Base-by-base conservation (phyloP, 2,113 vertebrate species). In the Ammodytes dubius region DNA sequence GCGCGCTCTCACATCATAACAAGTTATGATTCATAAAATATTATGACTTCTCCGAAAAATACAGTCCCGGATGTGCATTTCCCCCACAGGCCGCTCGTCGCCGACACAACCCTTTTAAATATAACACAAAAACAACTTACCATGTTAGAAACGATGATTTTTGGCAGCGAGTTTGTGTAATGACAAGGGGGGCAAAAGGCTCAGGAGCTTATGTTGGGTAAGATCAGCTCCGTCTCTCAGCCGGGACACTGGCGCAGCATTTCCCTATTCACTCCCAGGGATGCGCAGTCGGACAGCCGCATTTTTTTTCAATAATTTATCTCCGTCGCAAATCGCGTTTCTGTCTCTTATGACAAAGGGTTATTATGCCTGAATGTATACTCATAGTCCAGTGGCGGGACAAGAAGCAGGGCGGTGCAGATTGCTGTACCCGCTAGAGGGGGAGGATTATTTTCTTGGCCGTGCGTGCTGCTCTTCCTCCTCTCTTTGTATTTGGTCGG, bases 1-100 rank as follows among this genome's bases (percentile, higher is more conserved):
- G 92, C 93, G 93, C 91, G 92, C 93, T 82, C 91, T 89, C 92
- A 91, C 91, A 94, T 95, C 94, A 95, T 95, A 95, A 94, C 92
- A 94, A 93, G 92, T 95, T 95, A 95, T 95, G 94, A 95, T 95
- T 95, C 94, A 95, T 95, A 95, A 95, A 93, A 94, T 91, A 88
- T 87, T 92, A 93, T 90, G 90, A 93, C 77, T 84, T 45, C 76
- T 57, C 59, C 58, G 54, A 68, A 86, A 87, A 88, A 86, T 39
- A 79, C 70, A 76, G 70, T 87, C 89, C 87, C 86, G 91, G 90
- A 92, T 91, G 83, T 85, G 75, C 85, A 77, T 88, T 88, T 89
- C 84, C 66, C 46, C 73, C 63, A 39, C 86, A 81, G 82, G 70
- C 89, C 89, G 79, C 85, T 50, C 90, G 87, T 88, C 87, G 83